Percentiles rank a stretch among this genome's conserved stretches.
Evolutionary conservation across 2,113 vertebrate species (phyloP).

Genomic region (Leptodactylus fuscus): DNA sequence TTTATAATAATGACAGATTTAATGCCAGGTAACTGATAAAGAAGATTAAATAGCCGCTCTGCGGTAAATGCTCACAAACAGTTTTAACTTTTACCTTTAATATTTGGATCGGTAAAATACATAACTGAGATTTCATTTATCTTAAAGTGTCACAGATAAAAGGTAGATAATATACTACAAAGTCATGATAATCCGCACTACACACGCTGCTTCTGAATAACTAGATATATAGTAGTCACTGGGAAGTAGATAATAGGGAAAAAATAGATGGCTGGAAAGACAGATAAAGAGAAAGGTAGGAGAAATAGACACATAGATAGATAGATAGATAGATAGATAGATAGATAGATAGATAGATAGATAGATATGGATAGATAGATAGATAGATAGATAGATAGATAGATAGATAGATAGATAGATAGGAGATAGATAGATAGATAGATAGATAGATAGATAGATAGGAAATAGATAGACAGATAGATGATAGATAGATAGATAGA

Average conservation of each 20-base stretch:
- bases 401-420: not conserved
- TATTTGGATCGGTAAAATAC: constrained; percentile 55
- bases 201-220: not conserved
- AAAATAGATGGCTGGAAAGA: not conserved
- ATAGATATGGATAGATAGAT: not conserved
- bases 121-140: constrained; percentile 39
- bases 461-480: not conserved
- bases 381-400: not conserved
- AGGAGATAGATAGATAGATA: not conserved
- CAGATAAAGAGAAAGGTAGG: not conserved
- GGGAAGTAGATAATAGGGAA: not conserved
- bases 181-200: not conserved
- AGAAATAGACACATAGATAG: not conserved
- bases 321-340: not conserved
- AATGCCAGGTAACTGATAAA: constrained; percentile 39
- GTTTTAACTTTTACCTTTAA: constrained; percentile 35
- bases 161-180: not conserved
- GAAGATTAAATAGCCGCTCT: constrained; percentile 31
- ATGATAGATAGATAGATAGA: too few relatives aligned
- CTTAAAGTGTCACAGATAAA: constrained; percentile 6
- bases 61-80: constrained; percentile 47
- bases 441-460: not conserved
- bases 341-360: not conserved
- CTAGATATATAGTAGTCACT: not conserved
- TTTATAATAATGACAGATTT: constrained; percentile 52